Base-by-base conservation (phyloP, 2,888 invertebrate species). In the Agrochola macilenta region DNA sequence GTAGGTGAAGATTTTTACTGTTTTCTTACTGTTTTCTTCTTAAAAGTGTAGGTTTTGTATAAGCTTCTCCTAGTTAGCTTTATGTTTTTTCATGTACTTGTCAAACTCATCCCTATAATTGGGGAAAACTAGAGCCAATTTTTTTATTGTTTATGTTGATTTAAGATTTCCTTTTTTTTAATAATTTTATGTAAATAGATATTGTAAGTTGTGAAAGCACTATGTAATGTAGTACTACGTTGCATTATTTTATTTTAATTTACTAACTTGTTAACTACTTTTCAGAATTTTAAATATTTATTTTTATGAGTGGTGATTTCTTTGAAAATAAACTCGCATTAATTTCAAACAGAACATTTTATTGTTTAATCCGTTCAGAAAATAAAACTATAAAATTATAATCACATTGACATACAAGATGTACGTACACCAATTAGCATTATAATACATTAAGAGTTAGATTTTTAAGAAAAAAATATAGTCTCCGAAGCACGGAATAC, bases 271-370 rank as follows among this genome's bases (percentile, higher is more conserved):
- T 23, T 26, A 23, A n/a, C n/a, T 11, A 5, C 17, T 35, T 54
- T 20, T 20, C 54, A 57, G 54, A 12, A 9, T n/a, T 26, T 30
- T 7, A 1, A 26, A 65, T 12, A 5, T 20, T 2, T 52, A 3
- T 12, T 8, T 26, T 4, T 49, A 54, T 11, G 3, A 43, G 23
- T 57, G 77, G 70, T 74, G 26, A 71, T 43, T 57, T 52, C 12
- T 82, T 57, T 30, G 26, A 88, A 88, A 88, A 87, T 87, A 96
- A 96, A 96, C 94, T 92, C 88, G 94, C 89, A 91, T 87, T 93
- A 94, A 96, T 95, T 95, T 94, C 95, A 96, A 96, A 96, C 96
- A 96, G 96, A 96, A 96, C 96, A 96, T 96, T 96, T 96, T 96
- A 96, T 96, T 96, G 94, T 95, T 96, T 95, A 96, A 96, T 96